These are phyloP conservation scores for Capreolus pygargus DNA, from an alignment of 2,113 vertebrate species.

Conservation along the genomic window DNA sequence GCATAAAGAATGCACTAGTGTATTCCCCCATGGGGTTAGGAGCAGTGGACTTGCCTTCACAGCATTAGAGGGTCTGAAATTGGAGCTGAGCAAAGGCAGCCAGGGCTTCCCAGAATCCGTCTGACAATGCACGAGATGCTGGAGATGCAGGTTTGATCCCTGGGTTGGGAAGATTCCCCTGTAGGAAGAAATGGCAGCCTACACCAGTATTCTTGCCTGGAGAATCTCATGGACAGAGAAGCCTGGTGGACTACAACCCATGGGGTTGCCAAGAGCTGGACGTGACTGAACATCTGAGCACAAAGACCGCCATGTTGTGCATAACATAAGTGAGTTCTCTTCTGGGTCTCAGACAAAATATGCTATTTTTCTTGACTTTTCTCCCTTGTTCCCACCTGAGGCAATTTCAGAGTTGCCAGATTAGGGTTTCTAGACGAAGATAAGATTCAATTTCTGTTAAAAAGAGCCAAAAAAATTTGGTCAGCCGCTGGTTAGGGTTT, in stretches of 20 bases:
- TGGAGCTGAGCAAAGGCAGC: not conserved
- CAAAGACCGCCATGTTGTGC: not conserved
- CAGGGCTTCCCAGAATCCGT: not conserved
- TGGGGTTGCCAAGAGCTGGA: not conserved
- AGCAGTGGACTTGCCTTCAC: not conserved
- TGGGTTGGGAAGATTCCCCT: not conserved
- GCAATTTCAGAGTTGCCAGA: not conserved
- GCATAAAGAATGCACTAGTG: not conserved
- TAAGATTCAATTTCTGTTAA: not conserved
- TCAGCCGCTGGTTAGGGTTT: not conserved
- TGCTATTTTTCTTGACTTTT: not conserved
- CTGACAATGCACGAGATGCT: not conserved
- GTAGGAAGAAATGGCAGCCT: not conserved
- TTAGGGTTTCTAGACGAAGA: not conserved
- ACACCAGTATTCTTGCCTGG: not conserved
- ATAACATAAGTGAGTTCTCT: not conserved
- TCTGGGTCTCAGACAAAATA: not conserved
- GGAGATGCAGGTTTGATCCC: not conserved
- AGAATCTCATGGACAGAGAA: not conserved
- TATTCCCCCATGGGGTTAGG: fast-evolving
- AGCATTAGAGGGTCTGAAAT: not conserved
- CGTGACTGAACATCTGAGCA: not conserved
- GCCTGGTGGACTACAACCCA: not conserved
- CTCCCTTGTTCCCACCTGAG: not conserved
- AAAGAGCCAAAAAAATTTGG: not conserved